These are phyloP conservation scores for Mystacides longicornis DNA, from an alignment of 2,888 invertebrate species.

Conservation along the genomic window DNA sequence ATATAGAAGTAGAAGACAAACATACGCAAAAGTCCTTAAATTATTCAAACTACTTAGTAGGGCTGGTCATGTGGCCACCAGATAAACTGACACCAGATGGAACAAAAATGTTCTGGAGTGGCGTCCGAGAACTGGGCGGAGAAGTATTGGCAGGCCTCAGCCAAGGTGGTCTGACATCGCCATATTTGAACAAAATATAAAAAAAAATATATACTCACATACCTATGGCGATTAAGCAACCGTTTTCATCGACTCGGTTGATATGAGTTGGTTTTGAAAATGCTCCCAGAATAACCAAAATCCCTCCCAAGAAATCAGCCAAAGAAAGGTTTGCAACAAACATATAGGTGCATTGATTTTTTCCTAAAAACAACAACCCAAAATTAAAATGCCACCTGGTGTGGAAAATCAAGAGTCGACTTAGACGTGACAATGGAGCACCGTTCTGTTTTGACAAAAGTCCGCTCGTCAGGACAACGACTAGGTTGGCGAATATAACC, in stretches of 20 bases:
- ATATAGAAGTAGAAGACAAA: too few relatives aligned
- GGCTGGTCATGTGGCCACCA: too few relatives aligned
- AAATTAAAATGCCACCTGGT: not conserved
- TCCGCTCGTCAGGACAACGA: not conserved
- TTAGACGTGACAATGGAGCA: not conserved
- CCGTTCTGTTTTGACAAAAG: not conserved
- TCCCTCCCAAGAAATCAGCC: not conserved
- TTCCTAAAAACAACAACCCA: not conserved
- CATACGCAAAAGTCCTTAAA: too few relatives aligned
- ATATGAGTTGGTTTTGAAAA: not conserved
- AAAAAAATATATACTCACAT: not conserved
- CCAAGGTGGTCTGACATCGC: too few relatives aligned
- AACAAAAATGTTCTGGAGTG: too few relatives aligned
- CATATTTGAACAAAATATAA: too few relatives aligned
- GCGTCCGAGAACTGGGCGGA: too few relatives aligned
- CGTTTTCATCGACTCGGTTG: not conserved
- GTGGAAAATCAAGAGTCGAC: not conserved
- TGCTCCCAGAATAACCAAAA: not conserved
- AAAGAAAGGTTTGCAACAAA: not conserved
- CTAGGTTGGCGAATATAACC: not conserved
- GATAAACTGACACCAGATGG: too few relatives aligned
- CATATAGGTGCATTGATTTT: not conserved
- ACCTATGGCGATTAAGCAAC: not conserved
- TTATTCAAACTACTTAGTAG: too few relatives aligned
- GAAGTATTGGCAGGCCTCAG: too few relatives aligned